Evolutionary conservation across 2,888 invertebrate genomes (phyloP).

Genomic region (Cerastis leucographa): DNA sequence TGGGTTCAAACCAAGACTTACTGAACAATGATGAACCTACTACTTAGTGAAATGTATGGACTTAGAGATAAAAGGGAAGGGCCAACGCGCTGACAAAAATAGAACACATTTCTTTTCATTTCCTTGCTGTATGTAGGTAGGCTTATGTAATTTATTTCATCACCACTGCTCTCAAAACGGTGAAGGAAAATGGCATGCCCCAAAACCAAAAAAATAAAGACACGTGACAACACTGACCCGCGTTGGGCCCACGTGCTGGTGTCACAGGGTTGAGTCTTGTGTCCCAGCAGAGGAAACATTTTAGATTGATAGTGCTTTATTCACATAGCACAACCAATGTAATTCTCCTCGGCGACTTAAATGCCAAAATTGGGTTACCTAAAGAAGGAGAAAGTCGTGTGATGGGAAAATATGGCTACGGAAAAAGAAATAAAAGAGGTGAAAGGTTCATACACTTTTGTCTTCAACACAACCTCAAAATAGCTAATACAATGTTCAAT

Average conservation of each 20-base stretch:
- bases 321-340: too few relatives aligned
- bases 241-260: not conserved
- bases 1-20: constrained; percentile 35
- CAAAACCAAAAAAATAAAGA: not conserved
- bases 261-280: not conserved
- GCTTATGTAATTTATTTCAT: not conserved
- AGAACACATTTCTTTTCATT: not conserved
- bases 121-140: not conserved
- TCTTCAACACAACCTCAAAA: too few relatives aligned
- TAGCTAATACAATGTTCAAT: too few relatives aligned
- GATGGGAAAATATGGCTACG: too few relatives aligned
- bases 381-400: too few relatives aligned
- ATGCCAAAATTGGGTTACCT: too few relatives aligned
- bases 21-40: constrained; percentile 43
- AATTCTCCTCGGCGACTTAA: too few relatives aligned
- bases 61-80: constrained; percentile 18
- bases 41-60: not conserved
- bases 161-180: not conserved
- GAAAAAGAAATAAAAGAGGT: too few relatives aligned
- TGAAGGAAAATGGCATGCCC: not conserved
- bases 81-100: not conserved
- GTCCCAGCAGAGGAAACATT: not conserved
- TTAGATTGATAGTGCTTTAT: not conserved
- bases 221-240: not conserved
- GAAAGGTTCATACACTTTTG: too few relatives aligned